A percentile compares a stretch with the other conserved stretches of the same genome.
Conservation (phyloP, 2,888 invertebrate genomes). For the Campaea margaritaria region DNA sequence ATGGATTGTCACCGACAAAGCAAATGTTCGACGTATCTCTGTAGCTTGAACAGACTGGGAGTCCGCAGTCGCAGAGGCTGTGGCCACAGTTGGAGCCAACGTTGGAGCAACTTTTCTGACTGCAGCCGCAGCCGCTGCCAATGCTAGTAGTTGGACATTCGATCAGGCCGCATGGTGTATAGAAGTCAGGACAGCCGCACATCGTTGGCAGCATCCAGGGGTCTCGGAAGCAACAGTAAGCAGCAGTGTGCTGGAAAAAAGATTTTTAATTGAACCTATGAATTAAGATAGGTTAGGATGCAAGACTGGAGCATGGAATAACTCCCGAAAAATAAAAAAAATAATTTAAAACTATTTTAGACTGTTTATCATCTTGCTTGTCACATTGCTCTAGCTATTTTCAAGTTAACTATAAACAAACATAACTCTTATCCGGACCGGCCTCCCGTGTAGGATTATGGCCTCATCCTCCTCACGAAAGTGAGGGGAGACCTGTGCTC, state of each 20-base stretch:
- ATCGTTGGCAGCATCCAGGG: slow-evolving; percentile 40
- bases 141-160: slow-evolving; percentile 5
- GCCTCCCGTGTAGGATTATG: no score
- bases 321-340: no score
- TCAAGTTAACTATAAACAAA: no score
- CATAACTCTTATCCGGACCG: no score
- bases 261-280: no score
- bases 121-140: background rate
- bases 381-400: no score
- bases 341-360: no score
- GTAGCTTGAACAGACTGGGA: slow-evolving; percentile 32
- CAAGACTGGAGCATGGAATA: no score
- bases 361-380: no score
- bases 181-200: slow-evolving; percentile 31
- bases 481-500: no score
- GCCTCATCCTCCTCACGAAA: no score
- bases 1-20: slow-evolving; percentile 34
- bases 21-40: slow-evolving; percentile 41
- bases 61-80: slow-evolving; percentile 20
- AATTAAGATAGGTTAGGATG: no score
- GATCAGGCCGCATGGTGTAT: slow-evolving; percentile 29
- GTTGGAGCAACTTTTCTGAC: background rate
- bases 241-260: slow-evolving; percentile 45
- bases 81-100: background rate
- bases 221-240: slow-evolving; percentile 53